phyloP scores from a whole-genome alignment of 1,140 invertebrate genomes.

The Lithobius niger region DNA sequence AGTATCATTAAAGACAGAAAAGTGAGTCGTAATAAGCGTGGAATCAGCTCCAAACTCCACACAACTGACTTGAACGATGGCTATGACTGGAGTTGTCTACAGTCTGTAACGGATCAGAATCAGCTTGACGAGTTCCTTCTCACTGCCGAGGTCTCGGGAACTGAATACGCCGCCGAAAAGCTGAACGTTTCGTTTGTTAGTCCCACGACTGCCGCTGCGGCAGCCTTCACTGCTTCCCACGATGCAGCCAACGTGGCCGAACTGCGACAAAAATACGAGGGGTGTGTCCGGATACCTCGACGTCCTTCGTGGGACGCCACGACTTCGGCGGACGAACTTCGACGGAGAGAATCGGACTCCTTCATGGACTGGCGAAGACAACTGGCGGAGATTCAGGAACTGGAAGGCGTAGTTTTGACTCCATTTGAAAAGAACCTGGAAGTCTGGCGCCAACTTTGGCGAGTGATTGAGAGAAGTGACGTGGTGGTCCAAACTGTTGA shows the following conservation, averaged over 20 bases:
- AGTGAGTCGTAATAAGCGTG: too few species aligned
- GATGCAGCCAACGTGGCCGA: slow-evolving; percentile 44
- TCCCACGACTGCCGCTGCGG: too few species aligned
- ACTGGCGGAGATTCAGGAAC: slow-evolving; percentile 64
- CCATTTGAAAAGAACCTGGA: slow-evolving; percentile 98
- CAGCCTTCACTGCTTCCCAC: slow-evolving; percentile 47
- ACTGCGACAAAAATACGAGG: slow-evolving; percentile 48
- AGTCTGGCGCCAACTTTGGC: slow-evolving; percentile 97
- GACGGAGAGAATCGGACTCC: slow-evolving; percentile 55
- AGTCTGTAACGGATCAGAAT: slow-evolving; percentile 90
- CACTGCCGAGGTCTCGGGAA: slow-evolving; percentile 82
- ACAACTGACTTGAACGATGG: slow-evolving; percentile 77
- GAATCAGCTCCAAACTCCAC: too few species aligned
- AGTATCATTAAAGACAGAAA: too few species aligned
- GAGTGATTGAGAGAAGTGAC: slow-evolving; percentile 90
- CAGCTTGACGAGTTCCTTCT: slow-evolving; percentile 91
- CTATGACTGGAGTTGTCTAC: slow-evolving; percentile 71
- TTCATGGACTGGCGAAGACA: slow-evolving; percentile 80
- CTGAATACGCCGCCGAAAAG: slow-evolving; percentile 58
- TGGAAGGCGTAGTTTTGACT: slow-evolving; percentile 67
- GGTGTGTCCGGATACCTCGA: slow-evolving; percentile 59
- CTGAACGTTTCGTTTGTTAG: slow-evolving; percentile 68
- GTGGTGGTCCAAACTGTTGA: slow-evolving; percentile 92
- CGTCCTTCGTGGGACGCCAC: slow-evolving; percentile 63
- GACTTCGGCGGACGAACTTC: slow-evolving; percentile 62